Conservation (phyloP, 2,888 invertebrate genomes). For the Pecten maximus region DNA sequence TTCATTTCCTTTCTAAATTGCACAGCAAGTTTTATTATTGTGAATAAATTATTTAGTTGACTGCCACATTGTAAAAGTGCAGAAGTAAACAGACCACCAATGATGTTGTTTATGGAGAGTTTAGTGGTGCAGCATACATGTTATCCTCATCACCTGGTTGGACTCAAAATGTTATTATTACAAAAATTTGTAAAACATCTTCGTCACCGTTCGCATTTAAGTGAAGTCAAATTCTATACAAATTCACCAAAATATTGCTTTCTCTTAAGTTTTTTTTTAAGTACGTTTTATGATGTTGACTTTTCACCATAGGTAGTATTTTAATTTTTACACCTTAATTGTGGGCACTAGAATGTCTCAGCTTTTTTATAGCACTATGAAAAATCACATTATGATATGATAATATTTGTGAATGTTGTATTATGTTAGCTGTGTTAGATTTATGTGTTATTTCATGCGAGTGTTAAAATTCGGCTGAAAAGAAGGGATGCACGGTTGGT, state of each 20-base stretch:
- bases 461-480: constrained; percentile 4
- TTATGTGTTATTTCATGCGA: constrained; percentile 20
- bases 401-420: background rate
- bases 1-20: background rate
- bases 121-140: too few species aligned
- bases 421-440: background rate
- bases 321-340: background rate
- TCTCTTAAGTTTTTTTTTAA: background rate
- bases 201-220: too few species aligned
- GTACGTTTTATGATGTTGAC: background rate
- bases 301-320: background rate
- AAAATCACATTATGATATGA: background rate
- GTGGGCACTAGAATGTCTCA: background rate
- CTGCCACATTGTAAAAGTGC: background rate
- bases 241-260: background rate
- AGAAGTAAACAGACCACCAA: constrained; percentile 7
- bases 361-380: background rate
- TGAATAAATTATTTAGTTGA: background rate
- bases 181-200: background rate
- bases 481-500: constrained; percentile 30
- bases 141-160: too few species aligned
- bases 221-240: too few species aligned
- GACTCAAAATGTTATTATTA: too few species aligned
- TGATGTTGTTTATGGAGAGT: background rate
- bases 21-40: background rate